Percentiles rank a stretch among this genome's conserved stretches.
Conservation (phyloP, 2,888 invertebrate species). For the Habroteleia sp. region DNA sequence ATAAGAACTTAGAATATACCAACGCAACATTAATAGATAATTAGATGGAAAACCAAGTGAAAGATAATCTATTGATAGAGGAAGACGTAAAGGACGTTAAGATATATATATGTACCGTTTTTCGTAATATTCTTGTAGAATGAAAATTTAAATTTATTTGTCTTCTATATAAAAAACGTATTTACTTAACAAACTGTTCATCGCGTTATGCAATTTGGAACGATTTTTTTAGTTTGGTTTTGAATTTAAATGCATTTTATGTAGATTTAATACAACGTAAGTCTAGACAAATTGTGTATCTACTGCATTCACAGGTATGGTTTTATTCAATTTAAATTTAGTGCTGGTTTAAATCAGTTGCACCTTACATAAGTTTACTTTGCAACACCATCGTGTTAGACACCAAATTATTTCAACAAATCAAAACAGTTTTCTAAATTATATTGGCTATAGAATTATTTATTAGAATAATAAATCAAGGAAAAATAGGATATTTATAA, state of each 20-base stretch:
- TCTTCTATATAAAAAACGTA: background rate
- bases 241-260: conserved; percentile 13
- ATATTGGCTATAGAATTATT: no score
- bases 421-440: background rate
- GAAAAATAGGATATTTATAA: no score
- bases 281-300: conserved; percentile 10
- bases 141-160: conserved; percentile 5
- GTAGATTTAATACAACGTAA: conserved; percentile 10
- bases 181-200: background rate
- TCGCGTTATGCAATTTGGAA: conserved; percentile 5
- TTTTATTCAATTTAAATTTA: conserved; percentile 18
- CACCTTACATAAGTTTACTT: conserved; percentile 10
- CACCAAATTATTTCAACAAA: background rate
- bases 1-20: conserved; percentile 10
- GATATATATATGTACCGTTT: conserved; percentile 8
- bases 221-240: background rate
- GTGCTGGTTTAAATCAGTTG: conserved; percentile 3
- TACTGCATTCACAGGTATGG: background rate
- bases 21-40: conserved; percentile 28
- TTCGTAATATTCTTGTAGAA: conserved; percentile 13
- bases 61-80: conserved; percentile 4
- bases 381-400: background rate
- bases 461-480: no score
- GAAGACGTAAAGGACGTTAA: conserved; percentile 19
- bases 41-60: conserved; percentile 19